Evolutionary conservation across 35 echinoderm and acorn worm genomes (phyloP).

Genomic region (Amphiura filiformis): DNA sequence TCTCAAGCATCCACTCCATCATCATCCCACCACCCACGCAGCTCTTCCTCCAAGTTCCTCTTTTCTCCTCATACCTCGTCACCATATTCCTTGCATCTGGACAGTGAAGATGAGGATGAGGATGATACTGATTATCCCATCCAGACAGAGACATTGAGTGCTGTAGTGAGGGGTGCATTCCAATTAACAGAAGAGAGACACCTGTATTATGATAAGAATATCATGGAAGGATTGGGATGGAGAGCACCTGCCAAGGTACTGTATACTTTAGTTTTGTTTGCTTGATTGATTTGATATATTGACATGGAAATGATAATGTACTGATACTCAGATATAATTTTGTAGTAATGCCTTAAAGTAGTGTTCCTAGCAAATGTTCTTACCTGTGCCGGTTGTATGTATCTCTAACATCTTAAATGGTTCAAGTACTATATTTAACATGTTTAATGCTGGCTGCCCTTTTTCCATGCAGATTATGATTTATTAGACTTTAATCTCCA

Average conservation of each 20-base stretch:
- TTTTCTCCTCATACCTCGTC: conserved; percentile 2
- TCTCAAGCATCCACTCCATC: conserved; percentile 28
- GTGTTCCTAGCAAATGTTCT: too few species aligned
- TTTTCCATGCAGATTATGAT: too few species aligned
- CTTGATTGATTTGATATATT: too few species aligned
- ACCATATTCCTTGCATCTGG: conserved; percentile 18
- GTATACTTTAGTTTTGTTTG: too few species aligned
- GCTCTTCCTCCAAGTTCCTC: background rate
- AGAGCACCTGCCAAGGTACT: conserved; percentile 90
- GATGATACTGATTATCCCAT: conserved; percentile 69
- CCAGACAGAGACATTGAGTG: conserved; percentile 82
- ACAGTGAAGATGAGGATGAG: conserved; percentile 29
- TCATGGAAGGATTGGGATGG: conserved; percentile 56
- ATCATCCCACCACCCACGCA: background rate
- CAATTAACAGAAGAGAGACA: conserved; percentile 74
- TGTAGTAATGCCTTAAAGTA: too few species aligned
- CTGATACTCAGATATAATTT: too few species aligned
- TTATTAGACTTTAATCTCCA: too few species aligned
- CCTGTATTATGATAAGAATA: conserved; percentile 63
- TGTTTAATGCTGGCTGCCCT: too few species aligned
- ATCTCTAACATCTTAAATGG: too few species aligned
- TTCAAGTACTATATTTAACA: too few species aligned
- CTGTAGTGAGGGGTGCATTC: conserved; percentile 78
- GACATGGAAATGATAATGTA: too few species aligned
- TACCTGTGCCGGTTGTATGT: too few species aligned